Evolutionary conservation across 2,113 vertebrate genomes (phyloP).

Genomic region (Chloropsis hardwickii): DNA sequence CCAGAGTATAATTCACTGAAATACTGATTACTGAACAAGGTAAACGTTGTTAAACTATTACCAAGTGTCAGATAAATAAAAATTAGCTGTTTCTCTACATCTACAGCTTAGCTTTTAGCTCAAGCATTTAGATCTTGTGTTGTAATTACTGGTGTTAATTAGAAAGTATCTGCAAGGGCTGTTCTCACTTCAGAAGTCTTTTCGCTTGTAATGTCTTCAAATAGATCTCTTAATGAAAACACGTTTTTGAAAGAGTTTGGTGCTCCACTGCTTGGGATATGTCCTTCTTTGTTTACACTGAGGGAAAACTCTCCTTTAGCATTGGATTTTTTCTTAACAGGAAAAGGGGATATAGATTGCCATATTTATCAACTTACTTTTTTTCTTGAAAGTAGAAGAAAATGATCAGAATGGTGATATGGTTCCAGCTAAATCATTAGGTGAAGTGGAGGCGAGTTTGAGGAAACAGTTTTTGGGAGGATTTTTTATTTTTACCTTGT

Average conservation of each 20-base stretch:
- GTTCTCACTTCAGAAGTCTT: background rate
- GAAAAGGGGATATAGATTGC: background rate
- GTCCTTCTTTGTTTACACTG: background rate
- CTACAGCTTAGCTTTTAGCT: background rate
- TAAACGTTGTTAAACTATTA: background rate
- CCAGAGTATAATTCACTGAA: background rate
- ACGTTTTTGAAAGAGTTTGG: background rate
- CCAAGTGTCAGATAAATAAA: background rate
- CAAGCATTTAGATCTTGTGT: background rate
- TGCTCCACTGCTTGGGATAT: background rate
- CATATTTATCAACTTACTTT: background rate
- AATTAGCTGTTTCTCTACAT: background rate
- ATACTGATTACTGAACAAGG: background rate
- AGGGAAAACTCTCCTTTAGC: background rate
- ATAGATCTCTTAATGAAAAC: background rate
- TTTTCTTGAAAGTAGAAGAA: background rate
- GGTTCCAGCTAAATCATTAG: background rate
- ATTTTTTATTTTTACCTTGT: background rate
- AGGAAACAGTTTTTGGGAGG: background rate
- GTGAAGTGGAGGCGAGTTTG: background rate
- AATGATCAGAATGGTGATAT: background rate
- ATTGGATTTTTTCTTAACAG: background rate
- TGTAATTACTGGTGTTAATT: background rate
- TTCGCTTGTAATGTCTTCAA: background rate
- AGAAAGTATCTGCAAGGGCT: background rate